These are phyloP conservation scores for Isotomurus palustris DNA, from an alignment of 2,888 invertebrate genomes.

Conservation along the genomic window DNA sequence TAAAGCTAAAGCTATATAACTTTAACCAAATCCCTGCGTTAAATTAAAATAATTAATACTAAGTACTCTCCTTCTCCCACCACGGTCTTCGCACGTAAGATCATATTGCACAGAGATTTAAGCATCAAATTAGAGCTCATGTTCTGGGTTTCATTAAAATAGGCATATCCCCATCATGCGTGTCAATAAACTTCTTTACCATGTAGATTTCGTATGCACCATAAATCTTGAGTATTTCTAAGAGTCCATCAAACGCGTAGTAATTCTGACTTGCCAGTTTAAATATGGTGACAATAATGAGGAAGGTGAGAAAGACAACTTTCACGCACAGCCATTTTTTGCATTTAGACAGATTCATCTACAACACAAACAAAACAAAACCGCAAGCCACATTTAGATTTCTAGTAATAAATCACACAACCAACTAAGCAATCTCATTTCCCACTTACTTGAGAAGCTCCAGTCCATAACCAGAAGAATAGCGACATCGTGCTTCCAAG, in stretches of 20 bases:
- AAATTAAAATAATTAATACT: no score
- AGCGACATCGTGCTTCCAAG: conserved; percentile 24
- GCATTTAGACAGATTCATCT: conserved; percentile 34
- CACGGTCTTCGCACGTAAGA: no score
- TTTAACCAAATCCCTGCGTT: no score
- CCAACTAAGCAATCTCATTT: not conserved
- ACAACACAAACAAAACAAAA: conserved; percentile 8
- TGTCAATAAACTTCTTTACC: conserved; percentile 32
- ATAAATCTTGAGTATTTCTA: conserved; percentile 32
- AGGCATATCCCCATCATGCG: conserved; percentile 21
- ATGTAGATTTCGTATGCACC: conserved; percentile 33
- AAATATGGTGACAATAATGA: conserved; percentile 30
- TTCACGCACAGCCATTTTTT: conserved; percentile 33
- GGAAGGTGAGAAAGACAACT: conserved; percentile 23
- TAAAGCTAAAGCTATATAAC: no score
- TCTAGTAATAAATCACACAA: not conserved
- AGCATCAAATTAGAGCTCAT: no score
- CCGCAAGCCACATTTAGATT: not conserved
- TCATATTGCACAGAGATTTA: no score
- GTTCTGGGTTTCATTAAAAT: conserved; percentile 29
- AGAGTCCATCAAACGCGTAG: conserved; percentile 28
- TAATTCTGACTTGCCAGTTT: conserved; percentile 31
- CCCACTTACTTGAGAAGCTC: conserved; percentile 24
- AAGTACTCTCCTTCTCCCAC: no score
- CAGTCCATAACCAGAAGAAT: conserved; percentile 32